Evolutionary conservation across 2,797 vertebrate species (phyloP).

Genomic region (Myiotriccus ornatus): DNA sequence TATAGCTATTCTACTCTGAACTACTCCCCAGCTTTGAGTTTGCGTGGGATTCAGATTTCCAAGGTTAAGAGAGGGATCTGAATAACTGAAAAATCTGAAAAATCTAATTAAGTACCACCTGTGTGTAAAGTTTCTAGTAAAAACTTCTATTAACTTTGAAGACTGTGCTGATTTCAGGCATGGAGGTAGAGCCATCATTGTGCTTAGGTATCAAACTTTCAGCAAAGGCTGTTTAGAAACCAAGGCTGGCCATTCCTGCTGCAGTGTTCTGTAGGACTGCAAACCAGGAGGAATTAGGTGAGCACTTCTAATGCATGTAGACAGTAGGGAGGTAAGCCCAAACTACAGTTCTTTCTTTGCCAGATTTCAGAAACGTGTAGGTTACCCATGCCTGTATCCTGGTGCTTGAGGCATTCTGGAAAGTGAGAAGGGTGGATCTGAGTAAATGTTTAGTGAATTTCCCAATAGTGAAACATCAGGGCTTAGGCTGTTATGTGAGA

Average conservation of each 20-base stretch:
- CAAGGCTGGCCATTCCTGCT: rapidly evolving
- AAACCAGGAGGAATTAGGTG: not conserved
- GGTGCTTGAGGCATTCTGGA: not conserved
- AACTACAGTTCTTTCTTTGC: not conserved
- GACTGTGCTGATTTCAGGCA: not conserved
- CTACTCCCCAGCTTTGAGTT: not conserved
- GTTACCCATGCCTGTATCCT: not conserved
- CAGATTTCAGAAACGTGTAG: not conserved
- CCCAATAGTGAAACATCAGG: not conserved
- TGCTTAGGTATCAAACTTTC: not conserved
- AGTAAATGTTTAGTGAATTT: not conserved
- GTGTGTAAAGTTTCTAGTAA: not conserved
- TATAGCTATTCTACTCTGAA: not conserved
- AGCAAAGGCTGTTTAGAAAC: not conserved
- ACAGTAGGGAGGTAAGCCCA: not conserved
- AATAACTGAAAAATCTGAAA: not conserved
- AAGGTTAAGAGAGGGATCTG: not conserved
- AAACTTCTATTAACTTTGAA: not conserved
- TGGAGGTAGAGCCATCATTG: not conserved
- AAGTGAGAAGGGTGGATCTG: not conserved
- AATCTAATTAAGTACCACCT: not conserved
- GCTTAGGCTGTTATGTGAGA: not conserved
- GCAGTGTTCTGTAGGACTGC: not conserved
- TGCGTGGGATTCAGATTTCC: not conserved
- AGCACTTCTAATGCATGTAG: not conserved